A percentile compares a stretch with the other conserved stretches of the same genome.
Evolutionary conservation across 2,888 invertebrate species (phyloP).

Genomic region (Orthosia gracilis): DNA sequence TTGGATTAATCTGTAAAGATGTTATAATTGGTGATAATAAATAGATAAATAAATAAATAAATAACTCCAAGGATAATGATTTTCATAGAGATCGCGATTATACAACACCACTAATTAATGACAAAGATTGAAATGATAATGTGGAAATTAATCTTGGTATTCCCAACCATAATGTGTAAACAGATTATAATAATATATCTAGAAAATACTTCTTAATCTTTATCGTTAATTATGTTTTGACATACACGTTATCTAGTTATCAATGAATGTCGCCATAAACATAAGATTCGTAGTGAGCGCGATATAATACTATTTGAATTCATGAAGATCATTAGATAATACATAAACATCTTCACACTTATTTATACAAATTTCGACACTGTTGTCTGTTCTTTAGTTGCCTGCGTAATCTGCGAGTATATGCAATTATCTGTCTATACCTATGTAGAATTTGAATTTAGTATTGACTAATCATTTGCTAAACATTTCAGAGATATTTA

Average conservation of each 20-base stretch:
- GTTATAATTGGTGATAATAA: no score
- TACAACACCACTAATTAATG: constrained; percentile 32
- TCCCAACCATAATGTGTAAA: constrained; percentile 17
- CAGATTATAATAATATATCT: constrained; percentile 36
- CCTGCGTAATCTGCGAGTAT: no score
- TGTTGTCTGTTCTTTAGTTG: no score
- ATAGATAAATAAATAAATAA: no score
- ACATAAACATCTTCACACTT: neutral
- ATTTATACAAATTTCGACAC: no score
- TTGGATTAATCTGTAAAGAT: no score
- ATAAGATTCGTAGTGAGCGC: neutral
- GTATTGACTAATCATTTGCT: no score
- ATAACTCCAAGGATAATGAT: constrained; percentile 17
- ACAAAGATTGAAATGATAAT: constrained; percentile 33
- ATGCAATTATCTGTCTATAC: no score
- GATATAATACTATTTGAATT: constrained; percentile 2
- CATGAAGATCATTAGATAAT: neutral
- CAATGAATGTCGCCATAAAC: constrained; percentile 8
- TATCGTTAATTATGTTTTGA: constrained; percentile 43
- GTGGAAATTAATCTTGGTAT: constrained; percentile 25
- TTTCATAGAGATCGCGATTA: constrained; percentile 11
- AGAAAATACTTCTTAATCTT: constrained; percentile 27
- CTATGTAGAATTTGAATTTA: no score
- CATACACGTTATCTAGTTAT: constrained; percentile 34
- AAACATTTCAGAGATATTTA: no score